Evolutionary conservation across 2,797 vertebrate species (phyloP), one percentile per base, ranked within the genome.

Genomic region (Sebastes cheni): DNA sequence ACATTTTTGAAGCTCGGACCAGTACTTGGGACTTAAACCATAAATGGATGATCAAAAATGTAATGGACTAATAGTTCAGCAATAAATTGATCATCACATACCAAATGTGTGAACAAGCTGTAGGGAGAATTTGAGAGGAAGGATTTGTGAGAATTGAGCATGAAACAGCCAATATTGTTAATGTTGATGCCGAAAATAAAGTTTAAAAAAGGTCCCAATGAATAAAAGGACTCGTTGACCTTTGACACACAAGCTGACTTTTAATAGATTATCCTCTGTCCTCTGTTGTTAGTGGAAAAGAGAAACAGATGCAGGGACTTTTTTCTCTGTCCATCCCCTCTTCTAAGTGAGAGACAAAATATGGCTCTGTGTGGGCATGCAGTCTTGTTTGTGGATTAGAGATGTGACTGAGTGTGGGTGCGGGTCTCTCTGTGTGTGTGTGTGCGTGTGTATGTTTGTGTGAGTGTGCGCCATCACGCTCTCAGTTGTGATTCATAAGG

Each of bases 401-500:
- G 64, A 77, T 90, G 91, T 89, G 88, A 86, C 71, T 67, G 78
- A 80, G 83, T 79, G 90, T 90, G 87, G 86, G 80, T 86, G 79
- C 54, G 69, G 77, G 68, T 80, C 73, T 79, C 64, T 46, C 54
- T 59, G 80, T 78, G 69, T 78, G 18, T 39, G 12, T 32, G 30
- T 12, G 65, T 67, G 16, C 29, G 25, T 67, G 18, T 50, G 9
- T 58, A 3, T 58, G 56, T 27, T 6, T 59, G 56, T 65, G 80
- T 75, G 66, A 32, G 60, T 59, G 80, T 55, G 71, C 71, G 66
- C 62, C 71, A 77, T 70, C 59, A 42, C 34, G 39, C 68, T 90
- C 88, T 92, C 84, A 82, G 86, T 90, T 89, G 80, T 94, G 94
- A 95, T 92, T 94, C 93, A 95, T 92, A 90, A 85, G 71, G 79